Conservation (phyloP, 1,140 invertebrate species). For the Aphaenogaster rudis region DNA sequence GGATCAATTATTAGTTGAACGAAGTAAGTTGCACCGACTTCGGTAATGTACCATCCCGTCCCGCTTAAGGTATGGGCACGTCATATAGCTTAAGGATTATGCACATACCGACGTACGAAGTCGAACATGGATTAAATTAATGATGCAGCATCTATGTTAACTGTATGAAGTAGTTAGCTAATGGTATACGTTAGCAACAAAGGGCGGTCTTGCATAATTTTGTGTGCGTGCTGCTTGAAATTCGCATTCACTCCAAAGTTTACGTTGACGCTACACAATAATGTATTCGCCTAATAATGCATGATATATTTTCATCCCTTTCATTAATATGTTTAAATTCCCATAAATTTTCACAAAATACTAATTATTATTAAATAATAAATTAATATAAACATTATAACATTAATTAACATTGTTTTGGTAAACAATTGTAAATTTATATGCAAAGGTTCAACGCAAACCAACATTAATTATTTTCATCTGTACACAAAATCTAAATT, state of each 20-base stretch:
- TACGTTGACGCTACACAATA: slow-evolving; percentile 26
- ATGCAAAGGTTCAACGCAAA: not conserved
- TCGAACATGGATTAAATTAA: slow-evolving; percentile 58
- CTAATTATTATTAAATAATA: not conserved
- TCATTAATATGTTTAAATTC: not conserved
- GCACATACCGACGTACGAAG: slow-evolving; percentile 41
- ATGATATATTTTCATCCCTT: not conserved
- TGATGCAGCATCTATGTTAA: slow-evolving; percentile 56
- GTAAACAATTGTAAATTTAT: slow-evolving; percentile 31
- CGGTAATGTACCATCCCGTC: slow-evolving; percentile 61
- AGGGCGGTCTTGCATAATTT: slow-evolving; percentile 59
- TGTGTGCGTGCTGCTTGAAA: slow-evolving; percentile 49
- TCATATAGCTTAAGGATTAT: slow-evolving; percentile 60
- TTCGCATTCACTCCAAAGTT: slow-evolving; percentile 36
- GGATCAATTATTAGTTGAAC: slow-evolving; percentile 76
- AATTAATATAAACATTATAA: not conserved
- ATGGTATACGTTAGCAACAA: slow-evolving; percentile 58
- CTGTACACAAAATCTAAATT: not conserved
- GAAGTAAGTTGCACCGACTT: slow-evolving; percentile 74
- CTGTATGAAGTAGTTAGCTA: slow-evolving; percentile 61
- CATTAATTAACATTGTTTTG: slow-evolving; percentile 3
- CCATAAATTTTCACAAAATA: not conserved
- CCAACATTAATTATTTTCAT: not conserved
- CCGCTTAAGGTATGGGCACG: slow-evolving; percentile 35
- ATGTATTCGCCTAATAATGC: slow-evolving; percentile 12